Base-by-base conservation (phyloP, 1,140 invertebrate genomes). In the Macrocentrus cingulum region DNA sequence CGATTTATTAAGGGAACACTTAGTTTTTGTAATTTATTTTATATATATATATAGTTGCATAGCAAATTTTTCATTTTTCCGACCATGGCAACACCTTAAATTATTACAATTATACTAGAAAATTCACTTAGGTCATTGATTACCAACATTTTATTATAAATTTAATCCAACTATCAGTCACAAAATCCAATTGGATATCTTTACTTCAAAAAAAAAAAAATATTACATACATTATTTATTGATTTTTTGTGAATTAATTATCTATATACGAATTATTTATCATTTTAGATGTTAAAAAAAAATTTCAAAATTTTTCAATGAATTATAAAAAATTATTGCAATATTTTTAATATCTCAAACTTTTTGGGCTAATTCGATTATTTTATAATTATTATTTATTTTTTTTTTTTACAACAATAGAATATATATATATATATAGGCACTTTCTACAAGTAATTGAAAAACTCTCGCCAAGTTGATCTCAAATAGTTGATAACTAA, bases 391-490 rank as follows among this genome's bases (percentile, higher is more conserved):
- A 6, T n/a, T n/a, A 39, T n/a, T 39, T 16, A 37, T 36, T 19
- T 44, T n/a, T 16, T 18, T 19, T n/a, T n/a, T n/a, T n/a, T n/a
- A n/a, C n/a, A n/a, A 18, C 18, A 18, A 5, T 44, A 1, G n/a
- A 39, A 39, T 39, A 39, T 39, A 39, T 39, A 39, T n/a, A 39
- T 34, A 69, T 65, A 66, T 76, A 65, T 75, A 79, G 76, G 76
- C 76, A 79, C 76, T 79, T 77, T 75, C 75, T 76, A 79, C 68
- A 57, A 57, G 29, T 48, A 50, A 55, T 56, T 13, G 44, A 15
- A 36, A 46, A 36, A 36, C 32, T 48, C n/a, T 36, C 51, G 19
- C 16, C 19, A 23, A 41, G 9, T 15, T 53, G 22, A 15, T 15
- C 37, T 41, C 11, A 5, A 1, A 44, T 44, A 19, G 16, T 44